phyloP scores from a whole-genome alignment of 2,797 vertebrate genomes.

The Balearica regulorum region DNA sequence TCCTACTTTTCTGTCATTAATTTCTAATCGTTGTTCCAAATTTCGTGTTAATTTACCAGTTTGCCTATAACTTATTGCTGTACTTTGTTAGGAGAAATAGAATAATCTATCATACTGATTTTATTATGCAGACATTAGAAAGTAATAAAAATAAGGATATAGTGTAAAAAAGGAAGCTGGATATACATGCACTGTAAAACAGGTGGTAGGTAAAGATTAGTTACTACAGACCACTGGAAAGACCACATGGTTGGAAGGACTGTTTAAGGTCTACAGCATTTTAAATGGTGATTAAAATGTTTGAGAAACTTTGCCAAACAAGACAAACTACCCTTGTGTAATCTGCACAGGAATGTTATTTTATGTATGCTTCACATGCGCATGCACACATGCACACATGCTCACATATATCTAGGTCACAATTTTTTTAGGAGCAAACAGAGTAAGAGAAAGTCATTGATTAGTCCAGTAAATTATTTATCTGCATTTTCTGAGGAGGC shows the following conservation, averaged over 20 bases:
- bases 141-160: background rate
- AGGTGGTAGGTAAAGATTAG: background rate
- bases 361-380: background rate
- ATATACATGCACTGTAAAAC: background rate
- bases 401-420: background rate
- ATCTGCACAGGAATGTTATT: conserved; percentile 32
- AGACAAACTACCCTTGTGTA: background rate
- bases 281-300: background rate
- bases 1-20: background rate
- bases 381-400: background rate
- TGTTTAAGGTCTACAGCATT: background rate
- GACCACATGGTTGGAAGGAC: background rate
- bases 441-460: background rate
- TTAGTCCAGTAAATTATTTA: background rate
- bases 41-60: background rate
- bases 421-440: background rate
- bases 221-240: background rate
- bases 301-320: background rate
- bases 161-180: background rate
- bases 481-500: background rate
- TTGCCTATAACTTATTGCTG: background rate
- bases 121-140: background rate
- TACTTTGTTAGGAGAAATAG: background rate
- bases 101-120: background rate
- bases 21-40: background rate